These are phyloP conservation scores for Tipula unca DNA, from an alignment of 2,888 invertebrate species.

Conservation along the genomic window DNA sequence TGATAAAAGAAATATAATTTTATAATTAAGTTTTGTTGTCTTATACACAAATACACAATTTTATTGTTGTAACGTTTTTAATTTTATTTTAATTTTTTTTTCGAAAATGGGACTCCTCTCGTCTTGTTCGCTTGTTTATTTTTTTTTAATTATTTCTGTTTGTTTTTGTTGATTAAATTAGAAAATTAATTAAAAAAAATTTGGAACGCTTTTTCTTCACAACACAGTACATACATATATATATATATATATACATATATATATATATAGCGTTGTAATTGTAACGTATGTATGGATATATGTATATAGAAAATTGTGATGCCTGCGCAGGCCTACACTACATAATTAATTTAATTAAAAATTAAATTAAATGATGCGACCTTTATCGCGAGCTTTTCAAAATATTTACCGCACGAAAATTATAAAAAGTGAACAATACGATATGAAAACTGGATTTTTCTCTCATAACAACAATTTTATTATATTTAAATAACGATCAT, in stretches of 20 bases:
- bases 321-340: not conserved
- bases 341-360: not conserved
- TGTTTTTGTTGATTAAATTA: conserved; percentile 8
- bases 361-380: not conserved
- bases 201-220: not conserved
- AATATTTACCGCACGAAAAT: not conserved
- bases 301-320: too few species aligned
- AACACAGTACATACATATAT: not conserved
- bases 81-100: not conserved
- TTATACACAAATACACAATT: not conserved
- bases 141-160: not conserved
- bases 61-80: not conserved
- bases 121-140: not conserved
- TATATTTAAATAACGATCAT: too few species aligned
- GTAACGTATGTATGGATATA: too few species aligned
- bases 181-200: not conserved
- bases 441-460: too few species aligned
- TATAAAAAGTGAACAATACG: not conserved
- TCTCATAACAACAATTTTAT: too few species aligned
- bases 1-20: not conserved
- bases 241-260: too few species aligned
- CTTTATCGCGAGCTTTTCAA: not conserved
- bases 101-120: not conserved
- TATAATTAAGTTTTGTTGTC: conserved; percentile 9
- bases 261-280: too few species aligned